These are phyloP conservation scores for Oscheius sp. DNA, from an alignment of 2,888 invertebrate genomes.

Conservation along the genomic window DNA sequence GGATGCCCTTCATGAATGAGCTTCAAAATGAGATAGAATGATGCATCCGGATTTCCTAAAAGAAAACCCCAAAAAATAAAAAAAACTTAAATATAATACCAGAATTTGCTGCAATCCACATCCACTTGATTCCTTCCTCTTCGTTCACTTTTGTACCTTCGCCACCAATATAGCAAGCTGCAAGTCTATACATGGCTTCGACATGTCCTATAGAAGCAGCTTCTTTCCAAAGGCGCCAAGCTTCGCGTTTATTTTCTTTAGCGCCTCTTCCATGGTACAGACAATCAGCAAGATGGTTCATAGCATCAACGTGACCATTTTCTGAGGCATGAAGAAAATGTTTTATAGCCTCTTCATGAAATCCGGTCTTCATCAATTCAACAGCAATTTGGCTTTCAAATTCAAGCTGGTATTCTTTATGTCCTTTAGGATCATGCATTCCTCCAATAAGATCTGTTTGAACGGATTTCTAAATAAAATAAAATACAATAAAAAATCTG, in stretches of 20 bases:
- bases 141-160: slow-evolving; percentile 19
- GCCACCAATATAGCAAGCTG: slow-evolving; percentile 17
- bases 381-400: slow-evolving; percentile 10
- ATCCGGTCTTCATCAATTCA: slow-evolving; percentile 13
- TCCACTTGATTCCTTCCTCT: slow-evolving; percentile 24
- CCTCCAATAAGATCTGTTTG: slow-evolving; percentile 25
- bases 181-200: slow-evolving; percentile 23
- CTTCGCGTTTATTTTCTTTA: slow-evolving; percentile 24
- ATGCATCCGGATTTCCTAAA: slow-evolving; percentile 30
- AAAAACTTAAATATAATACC: background rate
- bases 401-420: slow-evolving; percentile 32
- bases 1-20: slow-evolving; percentile 15
- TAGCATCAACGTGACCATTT: slow-evolving; percentile 24
- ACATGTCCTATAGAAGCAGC: slow-evolving; percentile 22
- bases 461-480: slow-evolving; percentile 21
- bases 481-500: background rate
- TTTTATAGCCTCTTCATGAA: background rate
- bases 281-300: slow-evolving; percentile 31
- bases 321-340: slow-evolving; percentile 23
- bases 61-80: background rate
- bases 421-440: slow-evolving; percentile 3
- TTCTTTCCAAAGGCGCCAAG: slow-evolving; percentile 11
- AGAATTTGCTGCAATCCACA: slow-evolving; percentile 23
- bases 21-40: slow-evolving; percentile 25
- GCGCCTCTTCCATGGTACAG: slow-evolving; percentile 25